These are phyloP conservation scores for Ranitomeya variabilis DNA, from an alignment of 2,113 vertebrate species.

Conservation along the genomic window DNA sequence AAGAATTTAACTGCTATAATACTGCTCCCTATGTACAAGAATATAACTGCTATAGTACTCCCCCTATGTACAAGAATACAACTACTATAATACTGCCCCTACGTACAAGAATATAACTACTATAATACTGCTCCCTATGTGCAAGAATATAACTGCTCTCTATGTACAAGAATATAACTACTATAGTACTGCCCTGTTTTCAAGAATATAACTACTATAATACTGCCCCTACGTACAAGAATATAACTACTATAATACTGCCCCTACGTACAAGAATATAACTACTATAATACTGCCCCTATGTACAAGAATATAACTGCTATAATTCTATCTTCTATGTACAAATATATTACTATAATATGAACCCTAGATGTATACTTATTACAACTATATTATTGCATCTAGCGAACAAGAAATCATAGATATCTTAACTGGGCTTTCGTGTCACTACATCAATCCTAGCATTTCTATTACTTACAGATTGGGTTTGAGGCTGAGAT, in stretches of 20 bases:
- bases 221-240: not conserved
- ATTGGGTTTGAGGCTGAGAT: not conserved
- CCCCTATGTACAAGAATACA: not conserved
- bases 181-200: not conserved
- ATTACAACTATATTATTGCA: not conserved
- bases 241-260: slow-evolving; percentile 10
- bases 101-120: not conserved
- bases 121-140: not conserved
- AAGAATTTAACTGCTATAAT: not conserved
- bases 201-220: not conserved
- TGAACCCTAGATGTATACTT: no score
- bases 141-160: not conserved
- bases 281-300: not conserved
- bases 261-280: not conserved
- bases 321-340: not conserved
- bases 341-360: no score
- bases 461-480: no score
- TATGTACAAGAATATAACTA: not conserved
- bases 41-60: not conserved
- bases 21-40: not conserved
- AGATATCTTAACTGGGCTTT: not conserved
- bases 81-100: not conserved
- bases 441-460: no score
- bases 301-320: not conserved
- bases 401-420: not conserved